A percentile compares a stretch with the other conserved stretches of the same genome.
Evolutionary conservation across 2,888 invertebrate species (phyloP).

Genomic region (Drosophila anomalata): DNA sequence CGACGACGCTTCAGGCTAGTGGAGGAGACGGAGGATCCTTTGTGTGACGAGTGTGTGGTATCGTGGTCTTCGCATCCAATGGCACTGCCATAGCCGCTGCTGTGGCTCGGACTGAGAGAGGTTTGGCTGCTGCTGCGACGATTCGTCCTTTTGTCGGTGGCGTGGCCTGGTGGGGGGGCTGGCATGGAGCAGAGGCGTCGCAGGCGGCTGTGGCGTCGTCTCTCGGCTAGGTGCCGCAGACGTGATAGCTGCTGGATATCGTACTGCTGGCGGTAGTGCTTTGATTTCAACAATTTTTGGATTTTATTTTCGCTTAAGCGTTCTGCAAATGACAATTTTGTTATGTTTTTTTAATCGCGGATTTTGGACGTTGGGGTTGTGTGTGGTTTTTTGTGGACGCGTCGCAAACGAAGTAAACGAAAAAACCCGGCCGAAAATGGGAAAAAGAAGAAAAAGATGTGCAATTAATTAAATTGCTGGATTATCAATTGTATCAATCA

Average conservation of each 20-base stretch:
- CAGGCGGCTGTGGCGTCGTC: conserved; percentile 18
- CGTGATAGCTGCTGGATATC: conserved; percentile 46
- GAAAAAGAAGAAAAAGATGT: conserved; percentile 73
- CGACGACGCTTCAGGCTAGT: conserved; percentile 48
- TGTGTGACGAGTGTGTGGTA: neutral
- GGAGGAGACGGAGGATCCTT: neutral
- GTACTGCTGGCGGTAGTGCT: conserved; percentile 72
- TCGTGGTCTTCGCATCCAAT: conserved; percentile 56
- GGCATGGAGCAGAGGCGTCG: conserved; percentile 11
- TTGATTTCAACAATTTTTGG: conserved; percentile 76
- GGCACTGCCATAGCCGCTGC: conserved; percentile 81
- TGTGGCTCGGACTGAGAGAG: conserved; percentile 65
- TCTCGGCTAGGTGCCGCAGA: conserved; percentile 38
- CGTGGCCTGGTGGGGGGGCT: conserved; percentile 13
- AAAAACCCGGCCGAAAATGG: conserved; percentile 51
- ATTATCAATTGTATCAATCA: conserved; percentile 57
- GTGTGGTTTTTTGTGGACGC: conserved; percentile 39
- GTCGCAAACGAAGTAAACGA: conserved; percentile 62
- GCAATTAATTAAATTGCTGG: conserved; percentile 83
- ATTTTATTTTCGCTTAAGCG: conserved; percentile 82
- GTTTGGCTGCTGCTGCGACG: conserved; percentile 45
- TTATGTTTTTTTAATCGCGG: conserved; percentile 45
- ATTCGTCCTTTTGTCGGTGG: conserved; percentile 26
- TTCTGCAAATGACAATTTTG: conserved; percentile 79
- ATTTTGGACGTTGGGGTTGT: conserved; percentile 52